Percentiles rank a stretch among this genome's conserved stretches.
Conservation (phyloP, 1,140 invertebrate species). For the Drosophila arizonae region DNA sequence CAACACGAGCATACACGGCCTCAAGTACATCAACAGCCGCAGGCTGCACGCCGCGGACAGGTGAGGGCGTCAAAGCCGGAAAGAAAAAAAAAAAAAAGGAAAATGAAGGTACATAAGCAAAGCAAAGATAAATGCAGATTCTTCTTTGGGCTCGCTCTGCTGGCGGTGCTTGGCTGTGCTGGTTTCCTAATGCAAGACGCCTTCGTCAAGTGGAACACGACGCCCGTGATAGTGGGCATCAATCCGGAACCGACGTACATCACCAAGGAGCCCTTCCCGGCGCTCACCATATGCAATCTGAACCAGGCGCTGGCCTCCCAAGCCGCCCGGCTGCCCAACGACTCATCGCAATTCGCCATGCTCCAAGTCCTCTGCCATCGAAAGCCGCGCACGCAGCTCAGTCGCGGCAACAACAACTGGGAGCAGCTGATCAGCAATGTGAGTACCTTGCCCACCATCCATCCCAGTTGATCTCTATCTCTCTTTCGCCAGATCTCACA, state of each 20-base stretch:
- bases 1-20: slow-evolving; percentile 71
- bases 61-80: slow-evolving; percentile 24
- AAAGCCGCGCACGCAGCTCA: slow-evolving; percentile 11
- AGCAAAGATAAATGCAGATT: slow-evolving; percentile 36
- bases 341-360: slow-evolving; percentile 48
- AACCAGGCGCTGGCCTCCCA: slow-evolving; percentile 61
- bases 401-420: slow-evolving; percentile 49
- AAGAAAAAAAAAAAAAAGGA: not conserved
- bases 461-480: not conserved
- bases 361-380: slow-evolving; percentile 86
- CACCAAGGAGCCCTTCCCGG: slow-evolving; percentile 73
- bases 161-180: slow-evolving; percentile 56
- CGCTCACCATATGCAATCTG: slow-evolving; percentile 75
- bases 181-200: slow-evolving; percentile 64
- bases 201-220: slow-evolving; percentile 73
- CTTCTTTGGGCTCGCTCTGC: slow-evolving; percentile 67
- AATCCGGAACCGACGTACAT: slow-evolving; percentile 71
- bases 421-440: slow-evolving; percentile 72
- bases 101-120: not conserved
- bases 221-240: slow-evolving; percentile 70
- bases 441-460: not conserved
- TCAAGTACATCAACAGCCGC: slow-evolving; percentile 69
- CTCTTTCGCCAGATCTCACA: slow-evolving; percentile 83
- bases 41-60: slow-evolving; percentile 54
- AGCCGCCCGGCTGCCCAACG: slow-evolving; percentile 39